These are phyloP conservation scores for Cherax quadricarinatus DNA, from an alignment of 1,140 invertebrate genomes.

Conservation along the genomic window DNA sequence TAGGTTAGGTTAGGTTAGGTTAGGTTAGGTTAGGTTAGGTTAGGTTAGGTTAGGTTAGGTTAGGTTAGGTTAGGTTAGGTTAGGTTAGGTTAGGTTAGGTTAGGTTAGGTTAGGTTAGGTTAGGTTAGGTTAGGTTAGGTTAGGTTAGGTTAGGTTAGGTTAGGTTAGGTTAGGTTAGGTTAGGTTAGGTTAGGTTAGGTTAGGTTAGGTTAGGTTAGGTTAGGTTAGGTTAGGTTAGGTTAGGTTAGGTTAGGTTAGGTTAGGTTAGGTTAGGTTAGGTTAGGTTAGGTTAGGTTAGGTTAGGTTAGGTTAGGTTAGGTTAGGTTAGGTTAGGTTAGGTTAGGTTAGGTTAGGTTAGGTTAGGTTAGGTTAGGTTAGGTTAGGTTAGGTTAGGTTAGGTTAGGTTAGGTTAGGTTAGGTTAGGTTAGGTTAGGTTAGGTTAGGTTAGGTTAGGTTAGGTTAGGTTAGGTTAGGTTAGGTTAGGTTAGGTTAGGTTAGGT, in stretches of 20 bases:
- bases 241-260: slow-evolving; percentile 49
- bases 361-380: not conserved
- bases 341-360: not conserved
- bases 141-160: slow-evolving; percentile 33
- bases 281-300: slow-evolving; percentile 53
- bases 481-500: not conserved
- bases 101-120: not conserved
- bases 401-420: slow-evolving; percentile 18
- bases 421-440: not conserved
- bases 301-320: slow-evolving; percentile 10
- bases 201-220: no score
- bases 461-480: not conserved
- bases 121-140: not conserved
- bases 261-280: slow-evolving; percentile 56
- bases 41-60: no score
- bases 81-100: no score
- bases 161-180: no score
- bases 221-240: no score
- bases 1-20: no score
- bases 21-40: no score
- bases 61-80: no score
- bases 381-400: no score
- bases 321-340: slow-evolving; percentile 17
- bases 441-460: no score
- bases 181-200: no score